A percentile compares a stretch with the other conserved stretches of the same genome.
phyloP scores from a whole-genome alignment of 2,888 invertebrate genomes.

The Xanthorhoe designata region DNA sequence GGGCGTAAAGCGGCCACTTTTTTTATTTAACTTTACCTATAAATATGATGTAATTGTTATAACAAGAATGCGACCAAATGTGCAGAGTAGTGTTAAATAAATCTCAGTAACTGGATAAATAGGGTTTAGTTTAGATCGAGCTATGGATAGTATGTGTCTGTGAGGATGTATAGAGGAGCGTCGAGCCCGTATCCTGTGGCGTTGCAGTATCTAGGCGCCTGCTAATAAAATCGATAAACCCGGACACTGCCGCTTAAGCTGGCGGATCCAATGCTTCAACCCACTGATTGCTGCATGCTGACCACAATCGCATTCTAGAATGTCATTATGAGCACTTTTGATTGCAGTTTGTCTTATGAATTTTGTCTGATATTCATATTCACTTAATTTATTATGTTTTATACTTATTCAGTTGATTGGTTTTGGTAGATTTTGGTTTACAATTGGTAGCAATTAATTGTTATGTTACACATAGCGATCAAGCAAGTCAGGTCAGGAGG shows the following conservation, averaged over 20 bases:
- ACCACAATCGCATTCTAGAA: conserved; percentile 4
- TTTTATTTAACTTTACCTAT: too few relatives aligned
- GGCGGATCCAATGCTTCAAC: conserved; percentile 1
- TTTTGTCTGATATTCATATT: neutral
- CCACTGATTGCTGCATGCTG: conserved; percentile 3
- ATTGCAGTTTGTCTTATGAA: neutral
- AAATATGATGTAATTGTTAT: neutral
- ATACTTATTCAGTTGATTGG: neutral
- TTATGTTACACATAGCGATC: too few relatives aligned
- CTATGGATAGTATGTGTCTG: neutral
- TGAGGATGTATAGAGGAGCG: neutral
- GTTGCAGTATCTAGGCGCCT: conserved; percentile 19
- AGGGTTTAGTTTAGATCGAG: neutral
- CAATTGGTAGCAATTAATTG: too few relatives aligned
- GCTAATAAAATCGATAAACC: conserved; percentile 28
- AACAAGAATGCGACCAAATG: neutral
- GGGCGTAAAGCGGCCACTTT: too few relatives aligned
- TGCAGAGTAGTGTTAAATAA: neutral
- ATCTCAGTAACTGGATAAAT: neutral
- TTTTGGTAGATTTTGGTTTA: too few relatives aligned
- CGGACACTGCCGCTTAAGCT: conserved; percentile 7
- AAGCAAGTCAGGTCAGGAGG: too few relatives aligned
- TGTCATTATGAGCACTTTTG: neutral
- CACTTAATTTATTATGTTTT: too few relatives aligned
- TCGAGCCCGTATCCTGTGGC: conserved; percentile 17